Conservation (phyloP, 2,888 invertebrate genomes). For the Zele albiditarsus region DNA sequence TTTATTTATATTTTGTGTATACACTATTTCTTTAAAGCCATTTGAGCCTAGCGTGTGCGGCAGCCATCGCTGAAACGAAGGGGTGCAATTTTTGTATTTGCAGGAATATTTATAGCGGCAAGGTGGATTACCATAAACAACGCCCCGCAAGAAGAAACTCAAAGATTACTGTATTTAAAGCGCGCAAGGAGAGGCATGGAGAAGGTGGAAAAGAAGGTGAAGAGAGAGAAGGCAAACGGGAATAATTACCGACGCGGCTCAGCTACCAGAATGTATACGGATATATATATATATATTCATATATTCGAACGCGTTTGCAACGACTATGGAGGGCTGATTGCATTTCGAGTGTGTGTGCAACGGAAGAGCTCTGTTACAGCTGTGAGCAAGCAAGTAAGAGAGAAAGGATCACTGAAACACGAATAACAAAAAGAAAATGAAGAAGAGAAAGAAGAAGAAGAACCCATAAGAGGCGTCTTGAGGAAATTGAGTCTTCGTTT, state of each 20-base stretch:
- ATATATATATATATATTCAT: not conserved
- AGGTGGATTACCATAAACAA: constrained; percentile 70
- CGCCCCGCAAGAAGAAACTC: constrained; percentile 61
- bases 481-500: constrained; percentile 23
- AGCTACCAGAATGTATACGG: constrained; percentile 50
- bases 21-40: not conserved
- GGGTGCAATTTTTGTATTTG: constrained; percentile 71
- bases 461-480: constrained; percentile 13
- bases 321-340: constrained; percentile 22
- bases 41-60: constrained; percentile 59
- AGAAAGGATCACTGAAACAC: constrained; percentile 1
- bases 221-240: constrained; percentile 51
- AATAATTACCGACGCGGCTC: constrained; percentile 64
- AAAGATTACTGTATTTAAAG: constrained; percentile 69
- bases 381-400: constrained; percentile 4
- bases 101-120: constrained; percentile 68
- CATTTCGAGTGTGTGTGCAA: constrained; percentile 32
- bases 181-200: constrained; percentile 50
- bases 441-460: not conserved
- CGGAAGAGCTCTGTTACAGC: constrained; percentile 22
- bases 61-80: constrained; percentile 60
- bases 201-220: constrained; percentile 52
- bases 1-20: constrained; percentile 10
- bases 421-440: constrained; percentile 7
- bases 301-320: constrained; percentile 18